These are phyloP conservation scores for Sturnira hondurensis DNA, from an alignment of 2,113 vertebrate genomes.

Conservation along the genomic window DNA sequence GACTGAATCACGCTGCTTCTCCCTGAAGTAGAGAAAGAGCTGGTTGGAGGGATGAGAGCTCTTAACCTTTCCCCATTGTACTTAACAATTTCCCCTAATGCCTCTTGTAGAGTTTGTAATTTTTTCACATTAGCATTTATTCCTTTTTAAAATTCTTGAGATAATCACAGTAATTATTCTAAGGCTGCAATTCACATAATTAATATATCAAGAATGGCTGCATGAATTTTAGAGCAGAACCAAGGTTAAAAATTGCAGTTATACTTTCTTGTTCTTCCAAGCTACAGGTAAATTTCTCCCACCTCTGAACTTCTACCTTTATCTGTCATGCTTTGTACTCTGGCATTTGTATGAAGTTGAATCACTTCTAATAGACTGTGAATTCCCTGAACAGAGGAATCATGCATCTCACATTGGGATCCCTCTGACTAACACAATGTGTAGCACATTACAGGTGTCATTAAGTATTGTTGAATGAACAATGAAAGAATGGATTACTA, in stretches of 20 bases:
- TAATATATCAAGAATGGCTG: neutral
- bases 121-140: constrained; percentile 34
- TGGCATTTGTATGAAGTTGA: neutral
- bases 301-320: neutral
- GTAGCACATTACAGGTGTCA: neutral
- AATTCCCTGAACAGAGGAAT: neutral
- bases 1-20: neutral
- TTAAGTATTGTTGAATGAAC: neutral
- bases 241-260: constrained; percentile 17
- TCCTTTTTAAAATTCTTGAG: constrained; percentile 54
- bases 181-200: constrained; percentile 44
- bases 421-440: neutral
- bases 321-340: neutral
- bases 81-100: neutral
- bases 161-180: constrained; percentile 50
- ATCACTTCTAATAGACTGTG: neutral
- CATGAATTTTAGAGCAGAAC: constrained; percentile 29
- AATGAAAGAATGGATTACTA: neutral
- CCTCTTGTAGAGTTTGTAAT: constrained; percentile 3
- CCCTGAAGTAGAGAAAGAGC: neutral
- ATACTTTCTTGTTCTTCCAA: neutral
- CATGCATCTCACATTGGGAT: neutral
- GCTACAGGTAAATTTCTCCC: neutral
- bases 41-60: neutral
- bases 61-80: neutral